These are phyloP conservation scores for Urocitellus parryii DNA, from an alignment of 2,113 vertebrate genomes.

Conservation along the genomic window DNA sequence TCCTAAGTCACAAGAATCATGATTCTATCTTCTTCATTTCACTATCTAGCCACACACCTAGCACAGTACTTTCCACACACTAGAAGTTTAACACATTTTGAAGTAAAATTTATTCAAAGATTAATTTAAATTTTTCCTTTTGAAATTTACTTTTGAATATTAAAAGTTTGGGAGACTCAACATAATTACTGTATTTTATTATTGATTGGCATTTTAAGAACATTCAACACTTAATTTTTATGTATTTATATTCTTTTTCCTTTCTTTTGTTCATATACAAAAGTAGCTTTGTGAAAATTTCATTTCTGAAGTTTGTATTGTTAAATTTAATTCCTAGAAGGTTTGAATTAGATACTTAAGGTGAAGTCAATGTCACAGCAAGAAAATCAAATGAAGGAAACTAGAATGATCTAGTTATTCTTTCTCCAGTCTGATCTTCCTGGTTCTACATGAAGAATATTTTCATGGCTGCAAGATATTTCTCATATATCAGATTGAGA, in stretches of 20 bases:
- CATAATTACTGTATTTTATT: background rate
- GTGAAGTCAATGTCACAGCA: background rate
- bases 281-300: background rate
- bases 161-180: background rate
- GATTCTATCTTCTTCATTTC: background rate
- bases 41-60: background rate
- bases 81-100: background rate
- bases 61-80: background rate
- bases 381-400: background rate
- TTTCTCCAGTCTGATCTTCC: background rate
- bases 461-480: background rate
- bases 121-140: background rate
- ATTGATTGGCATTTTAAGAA: background rate
- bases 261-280: background rate
- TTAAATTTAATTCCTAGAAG: background rate
- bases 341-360: background rate
- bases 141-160: conserved; percentile 27
- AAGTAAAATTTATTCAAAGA: background rate
- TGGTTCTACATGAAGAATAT: background rate
- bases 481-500: background rate
- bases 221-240: background rate
- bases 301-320: background rate
- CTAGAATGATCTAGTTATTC: background rate
- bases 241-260: background rate
- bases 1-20: background rate